Evolutionary conservation across 2,888 invertebrate genomes (phyloP).

Genomic region (Neoaliturus tenellus): DNA sequence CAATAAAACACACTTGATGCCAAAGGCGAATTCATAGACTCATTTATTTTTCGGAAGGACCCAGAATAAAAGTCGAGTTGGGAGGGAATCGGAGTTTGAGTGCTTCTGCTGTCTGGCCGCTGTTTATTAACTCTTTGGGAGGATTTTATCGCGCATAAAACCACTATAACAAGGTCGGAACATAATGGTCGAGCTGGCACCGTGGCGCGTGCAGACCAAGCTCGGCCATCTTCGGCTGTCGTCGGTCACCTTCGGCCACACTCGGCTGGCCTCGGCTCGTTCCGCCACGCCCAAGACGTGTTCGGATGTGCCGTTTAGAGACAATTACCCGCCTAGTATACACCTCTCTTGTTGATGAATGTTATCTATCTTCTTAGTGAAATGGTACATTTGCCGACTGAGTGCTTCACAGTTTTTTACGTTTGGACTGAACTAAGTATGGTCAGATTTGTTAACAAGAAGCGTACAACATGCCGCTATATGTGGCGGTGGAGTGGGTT

Average conservation of each 20-base stretch:
- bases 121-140: conserved; percentile 30
- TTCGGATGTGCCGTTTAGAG: conserved; percentile 28
- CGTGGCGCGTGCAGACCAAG: conserved; percentile 10
- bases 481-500: too few relatives aligned
- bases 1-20: conserved; percentile 9
- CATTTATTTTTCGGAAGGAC: conserved; percentile 3
- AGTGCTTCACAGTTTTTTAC: neutral
- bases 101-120: conserved; percentile 10
- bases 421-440: neutral
- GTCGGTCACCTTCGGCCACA: neutral
- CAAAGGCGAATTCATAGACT: conserved; percentile 1
- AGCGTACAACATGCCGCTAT: too few relatives aligned
- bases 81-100: neutral
- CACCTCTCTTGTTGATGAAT: conserved; percentile 26
- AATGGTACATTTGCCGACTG: conserved; percentile 30
- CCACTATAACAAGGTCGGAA: conserved; percentile 31
- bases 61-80: neutral
- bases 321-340: conserved; percentile 23
- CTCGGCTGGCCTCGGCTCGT: neutral
- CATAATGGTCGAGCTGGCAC: conserved; percentile 13
- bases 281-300: conserved; percentile 22
- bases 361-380: conserved; percentile 17
- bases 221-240: neutral
- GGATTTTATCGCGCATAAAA: conserved; percentile 41
- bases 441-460: too few relatives aligned